Base-by-base conservation (phyloP, 2,113 vertebrate genomes). In the Micromys minutus region DNA sequence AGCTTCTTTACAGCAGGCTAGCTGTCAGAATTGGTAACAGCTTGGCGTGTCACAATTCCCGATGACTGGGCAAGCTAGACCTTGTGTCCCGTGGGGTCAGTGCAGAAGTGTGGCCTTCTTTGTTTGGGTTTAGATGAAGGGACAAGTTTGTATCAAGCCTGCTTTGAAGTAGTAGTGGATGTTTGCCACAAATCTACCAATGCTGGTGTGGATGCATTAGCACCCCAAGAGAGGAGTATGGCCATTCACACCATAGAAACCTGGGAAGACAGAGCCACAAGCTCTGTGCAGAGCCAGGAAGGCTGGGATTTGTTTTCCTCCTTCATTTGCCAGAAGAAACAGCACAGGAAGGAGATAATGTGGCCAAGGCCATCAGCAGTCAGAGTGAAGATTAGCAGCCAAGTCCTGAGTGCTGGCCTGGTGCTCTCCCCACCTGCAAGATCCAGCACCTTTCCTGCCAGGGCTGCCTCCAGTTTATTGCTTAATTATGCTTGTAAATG, bases 21-120 rank as follows among this genome's bases (percentile, higher is more conserved):
- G 11, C 76, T 88, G 92, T 93, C 87, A 89, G 87, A 84, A 79
- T 84, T 65, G 39, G 52, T 61, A 79, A 80, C 75, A 57, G 42
- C 76, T 86, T 87, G 55, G 47, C 19, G 13, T 13, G 26, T 90
- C 67, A 81, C 63, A 74, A 24, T 59, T 79, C 69, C 84, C 67
- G n/a, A 7, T 87, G 13, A 81, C 89, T 19, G 65, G 89, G 55
- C 24, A 80, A 72, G 77, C n/a, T 47, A 3, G 42, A n/a, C 10
- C 59, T 17, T 0, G 0, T 84, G 79, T 42, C 74, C 63, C 52
- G 19, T 4, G 50, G 67, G 34, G 4, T 72, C 36, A 50, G 31
- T 42, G 24, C 72, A 3, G 16, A 69, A 69, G 11, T 5, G 3
- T 61, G 72, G 57, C 10, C 45, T 72, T 59, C 31, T 95, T 7